These are phyloP conservation scores for Standfussiana lucernea DNA, from an alignment of 2,888 invertebrate genomes.

Conservation along the genomic window DNA sequence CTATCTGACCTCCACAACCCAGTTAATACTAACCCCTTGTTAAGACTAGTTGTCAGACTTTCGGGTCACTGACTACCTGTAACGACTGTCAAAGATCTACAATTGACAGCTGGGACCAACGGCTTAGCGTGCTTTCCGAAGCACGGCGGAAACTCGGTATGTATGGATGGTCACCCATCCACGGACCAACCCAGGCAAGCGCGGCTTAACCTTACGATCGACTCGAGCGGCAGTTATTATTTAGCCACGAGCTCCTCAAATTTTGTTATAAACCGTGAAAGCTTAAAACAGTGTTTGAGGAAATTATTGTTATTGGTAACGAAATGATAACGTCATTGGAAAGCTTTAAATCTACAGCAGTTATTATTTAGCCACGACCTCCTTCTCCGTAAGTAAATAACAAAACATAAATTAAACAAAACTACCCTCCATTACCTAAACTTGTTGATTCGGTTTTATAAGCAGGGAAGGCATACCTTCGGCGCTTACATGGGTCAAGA, in stretches of 20 bases:
- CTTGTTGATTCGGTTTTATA: constrained; percentile 78
- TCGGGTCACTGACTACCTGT: no score
- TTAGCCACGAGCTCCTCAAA: background rate
- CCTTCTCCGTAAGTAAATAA: background rate
- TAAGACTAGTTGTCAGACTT: no score
- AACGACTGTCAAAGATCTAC: no score
- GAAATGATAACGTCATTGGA: no score
- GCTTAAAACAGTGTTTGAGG: no score
- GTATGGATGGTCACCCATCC: background rate
- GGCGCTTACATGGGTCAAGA: constrained; percentile 78
- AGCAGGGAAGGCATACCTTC: constrained; percentile 59
- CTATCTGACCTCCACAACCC: no score
- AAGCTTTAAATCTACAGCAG: no score
- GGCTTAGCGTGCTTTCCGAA: background rate
- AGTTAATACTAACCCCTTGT: no score
- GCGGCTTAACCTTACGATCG: background rate
- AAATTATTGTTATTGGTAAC: no score
- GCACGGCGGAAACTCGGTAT: background rate
- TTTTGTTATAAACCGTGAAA: no score
- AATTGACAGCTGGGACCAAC: no score
- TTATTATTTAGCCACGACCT: background rate
- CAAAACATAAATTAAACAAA: constrained; percentile 32
- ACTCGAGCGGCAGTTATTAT: background rate
- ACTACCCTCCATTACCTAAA: constrained; percentile 55
- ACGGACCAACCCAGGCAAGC: background rate